Percentiles rank a stretch among this genome's conserved stretches.
Evolutionary conservation across 1,140 invertebrate species (phyloP).

Genomic region (Subanguina moxae): DNA sequence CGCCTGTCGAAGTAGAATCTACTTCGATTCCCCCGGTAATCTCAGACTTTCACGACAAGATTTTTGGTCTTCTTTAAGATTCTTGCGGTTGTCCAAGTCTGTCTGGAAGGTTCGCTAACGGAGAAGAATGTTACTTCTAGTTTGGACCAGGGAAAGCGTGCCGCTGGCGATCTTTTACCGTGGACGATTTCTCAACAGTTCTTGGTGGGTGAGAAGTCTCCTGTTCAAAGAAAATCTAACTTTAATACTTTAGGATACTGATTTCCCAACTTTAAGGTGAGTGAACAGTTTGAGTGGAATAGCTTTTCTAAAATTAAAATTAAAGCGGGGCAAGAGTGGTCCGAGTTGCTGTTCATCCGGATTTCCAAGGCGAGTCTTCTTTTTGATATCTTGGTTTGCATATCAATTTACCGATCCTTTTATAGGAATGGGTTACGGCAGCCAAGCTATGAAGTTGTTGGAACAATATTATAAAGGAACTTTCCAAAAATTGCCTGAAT

Average conservation of each 20-base stretch:
- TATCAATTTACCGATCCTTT: no score
- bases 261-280: slow-evolving; percentile 85
- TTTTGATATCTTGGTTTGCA: slow-evolving; percentile 20
- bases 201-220: slow-evolving; percentile 43
- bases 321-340: slow-evolving; percentile 87
- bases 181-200: slow-evolving; percentile 92
- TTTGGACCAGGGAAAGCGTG: slow-evolving; percentile 77
- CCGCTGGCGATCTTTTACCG: slow-evolving; percentile 91
- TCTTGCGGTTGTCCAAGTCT: slow-evolving; percentile 67
- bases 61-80: slow-evolving; percentile 29
- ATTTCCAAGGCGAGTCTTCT: slow-evolving; percentile 66
- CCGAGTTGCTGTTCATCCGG: slow-evolving; percentile 93
- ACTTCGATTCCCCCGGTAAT: slow-evolving; percentile 77
- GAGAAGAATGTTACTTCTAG: slow-evolving; percentile 73
- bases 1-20: slow-evolving; percentile 71
- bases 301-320: no score
- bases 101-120: slow-evolving; percentile 88
- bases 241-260: slow-evolving; percentile 68
- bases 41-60: slow-evolving; percentile 65
- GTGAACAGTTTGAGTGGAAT: no score
- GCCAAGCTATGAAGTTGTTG: slow-evolving; percentile 75
- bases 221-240: background rate
- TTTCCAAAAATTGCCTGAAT: slow-evolving; percentile 61
- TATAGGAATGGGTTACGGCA: slow-evolving; percentile 87
- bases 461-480: slow-evolving; percentile 83